These are phyloP conservation scores for Bilobella aurantiaca DNA, from an alignment of 1,140 invertebrate genomes.

Conservation along the genomic window DNA sequence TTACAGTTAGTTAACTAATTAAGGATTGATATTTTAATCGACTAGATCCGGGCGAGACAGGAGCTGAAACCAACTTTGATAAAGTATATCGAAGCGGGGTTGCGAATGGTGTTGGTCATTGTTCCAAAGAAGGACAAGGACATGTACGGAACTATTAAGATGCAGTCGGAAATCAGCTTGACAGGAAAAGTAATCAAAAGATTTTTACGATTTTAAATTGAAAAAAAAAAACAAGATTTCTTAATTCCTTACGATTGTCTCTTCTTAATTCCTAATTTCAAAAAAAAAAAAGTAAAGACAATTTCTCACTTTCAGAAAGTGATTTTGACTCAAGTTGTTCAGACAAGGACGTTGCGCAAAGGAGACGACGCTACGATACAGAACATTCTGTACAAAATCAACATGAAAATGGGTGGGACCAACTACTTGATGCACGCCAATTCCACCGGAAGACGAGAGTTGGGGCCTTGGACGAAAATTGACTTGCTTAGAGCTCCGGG, in stretches of 20 bases:
- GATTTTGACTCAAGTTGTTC: conserved; percentile 71
- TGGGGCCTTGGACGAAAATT: conserved; percentile 23
- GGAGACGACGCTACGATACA: conserved; percentile 43
- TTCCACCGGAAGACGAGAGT: too few relatives aligned
- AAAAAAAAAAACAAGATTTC: too few relatives aligned
- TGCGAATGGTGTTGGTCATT: not conserved
- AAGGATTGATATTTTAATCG: too few relatives aligned
- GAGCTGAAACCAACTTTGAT: not conserved
- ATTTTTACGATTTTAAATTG: too few relatives aligned
- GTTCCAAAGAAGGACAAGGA: conserved; percentile 7
- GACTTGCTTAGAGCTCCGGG: conserved; percentile 39
- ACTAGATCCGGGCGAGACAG: too few relatives aligned
- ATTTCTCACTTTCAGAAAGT: conserved; percentile 39
- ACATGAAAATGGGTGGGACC: conserved; percentile 70
- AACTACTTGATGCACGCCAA: conserved; percentile 55
- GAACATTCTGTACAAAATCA: conserved; percentile 75
- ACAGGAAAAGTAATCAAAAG: not conserved
- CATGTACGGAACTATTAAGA: conserved; percentile 1
- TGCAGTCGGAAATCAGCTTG: not conserved
- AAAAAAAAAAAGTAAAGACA: too few relatives aligned
- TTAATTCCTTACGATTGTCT: too few relatives aligned
- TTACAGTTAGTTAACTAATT: too few relatives aligned
- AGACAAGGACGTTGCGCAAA: conserved; percentile 46
- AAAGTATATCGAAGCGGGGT: not conserved
- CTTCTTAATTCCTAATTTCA: too few relatives aligned